Conservation (phyloP, 2,888 invertebrate species). For the Dolomedes plantarius region DNA sequence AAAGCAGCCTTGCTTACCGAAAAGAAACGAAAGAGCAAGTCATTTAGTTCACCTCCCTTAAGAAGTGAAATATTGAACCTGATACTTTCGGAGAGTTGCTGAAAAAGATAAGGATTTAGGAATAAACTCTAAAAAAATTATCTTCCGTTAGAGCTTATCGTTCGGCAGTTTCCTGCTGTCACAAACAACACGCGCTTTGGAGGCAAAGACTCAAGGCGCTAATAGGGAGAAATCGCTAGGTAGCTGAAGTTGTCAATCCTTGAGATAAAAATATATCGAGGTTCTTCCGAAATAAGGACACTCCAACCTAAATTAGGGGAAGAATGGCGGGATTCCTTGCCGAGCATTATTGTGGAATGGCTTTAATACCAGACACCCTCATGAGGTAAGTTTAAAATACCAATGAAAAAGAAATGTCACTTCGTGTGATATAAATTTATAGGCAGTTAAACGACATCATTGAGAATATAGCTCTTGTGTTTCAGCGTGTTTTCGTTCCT, state of each 20-base stretch:
- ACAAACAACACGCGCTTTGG: neutral
- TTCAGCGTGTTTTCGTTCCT: too few species aligned
- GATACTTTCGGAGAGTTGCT: slow-evolving; percentile 1
- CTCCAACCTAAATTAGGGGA: too few species aligned
- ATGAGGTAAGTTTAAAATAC: too few species aligned
- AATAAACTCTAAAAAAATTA: neutral
- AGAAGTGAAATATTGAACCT: neutral
- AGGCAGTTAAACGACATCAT: too few species aligned
- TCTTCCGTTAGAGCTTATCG: neutral
- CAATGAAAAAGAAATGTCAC: too few species aligned
- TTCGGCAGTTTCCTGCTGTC: neutral
- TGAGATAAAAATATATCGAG: neutral
- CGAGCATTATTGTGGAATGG: too few species aligned
- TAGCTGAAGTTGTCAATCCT: neutral
- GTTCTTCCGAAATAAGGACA: neutral
- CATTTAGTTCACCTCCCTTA: neutral
- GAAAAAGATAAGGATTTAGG: slow-evolving; percentile 14
- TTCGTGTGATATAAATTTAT: too few species aligned
- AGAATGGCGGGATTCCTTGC: too few species aligned
- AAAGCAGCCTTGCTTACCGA: neutral
- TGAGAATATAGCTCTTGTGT: too few species aligned
- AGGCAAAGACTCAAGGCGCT: neutral
- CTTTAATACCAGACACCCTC: too few species aligned
- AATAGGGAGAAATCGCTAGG: slow-evolving; percentile 2
- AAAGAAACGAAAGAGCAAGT: neutral